Conservation (phyloP, 2,888 invertebrate genomes). For the Brachypalpus laphriformis region DNA sequence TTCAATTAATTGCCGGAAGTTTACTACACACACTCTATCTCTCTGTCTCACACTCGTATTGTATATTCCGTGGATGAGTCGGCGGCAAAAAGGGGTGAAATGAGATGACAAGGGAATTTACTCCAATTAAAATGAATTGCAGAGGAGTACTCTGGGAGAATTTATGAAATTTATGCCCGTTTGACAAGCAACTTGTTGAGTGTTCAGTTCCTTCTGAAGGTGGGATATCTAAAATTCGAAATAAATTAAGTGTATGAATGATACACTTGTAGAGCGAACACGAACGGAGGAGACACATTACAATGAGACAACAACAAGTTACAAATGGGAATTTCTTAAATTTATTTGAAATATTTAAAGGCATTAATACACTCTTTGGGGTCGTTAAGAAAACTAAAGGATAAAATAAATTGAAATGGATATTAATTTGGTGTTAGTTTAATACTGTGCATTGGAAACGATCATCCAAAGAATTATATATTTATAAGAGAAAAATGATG, state of each 20-base stretch:
- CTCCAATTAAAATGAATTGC: conserved; percentile 73
- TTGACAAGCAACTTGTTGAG: conserved; percentile 72
- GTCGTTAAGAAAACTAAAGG: neutral
- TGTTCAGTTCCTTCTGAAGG: conserved; percentile 44
- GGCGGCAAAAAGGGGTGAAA: conserved; percentile 56
- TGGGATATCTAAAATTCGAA: conserved; percentile 39
- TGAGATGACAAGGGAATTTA: conserved; percentile 69
- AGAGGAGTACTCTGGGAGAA: conserved; percentile 28
- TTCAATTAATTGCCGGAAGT: conserved; percentile 73
- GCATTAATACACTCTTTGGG: neutral
- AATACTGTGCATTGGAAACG: neutral
- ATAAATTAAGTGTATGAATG: conserved; percentile 51
- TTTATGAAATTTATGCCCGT: conserved; percentile 65
- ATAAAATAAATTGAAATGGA: neutral
- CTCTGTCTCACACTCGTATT: conserved; percentile 10
- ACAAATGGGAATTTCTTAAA: neutral
- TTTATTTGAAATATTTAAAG: neutral
- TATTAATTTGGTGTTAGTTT: neutral
- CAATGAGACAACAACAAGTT: conserved; percentile 15
- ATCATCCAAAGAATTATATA: too few species aligned
- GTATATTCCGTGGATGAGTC: conserved; percentile 20
- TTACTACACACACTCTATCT: conserved; percentile 49
- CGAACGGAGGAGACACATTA: neutral
- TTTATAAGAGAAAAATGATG: too few species aligned
- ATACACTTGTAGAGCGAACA: conserved; percentile 29